phyloP scores from a whole-genome alignment of 2,888 invertebrate genomes.

The Drosophila limbata region DNA sequence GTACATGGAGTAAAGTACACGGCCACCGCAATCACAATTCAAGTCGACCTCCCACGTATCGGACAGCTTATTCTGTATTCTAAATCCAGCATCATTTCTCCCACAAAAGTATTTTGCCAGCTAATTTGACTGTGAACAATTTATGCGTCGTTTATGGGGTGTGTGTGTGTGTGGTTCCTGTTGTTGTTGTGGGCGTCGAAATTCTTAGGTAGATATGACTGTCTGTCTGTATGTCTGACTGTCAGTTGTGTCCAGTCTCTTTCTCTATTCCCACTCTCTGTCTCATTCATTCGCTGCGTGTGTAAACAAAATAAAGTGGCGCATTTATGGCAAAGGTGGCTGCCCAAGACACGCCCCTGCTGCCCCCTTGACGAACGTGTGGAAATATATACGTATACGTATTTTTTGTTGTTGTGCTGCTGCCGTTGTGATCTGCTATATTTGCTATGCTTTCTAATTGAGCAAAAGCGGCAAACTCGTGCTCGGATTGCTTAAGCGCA shows the following conservation, averaged over 20 bases:
- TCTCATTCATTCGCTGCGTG: conserved; percentile 22
- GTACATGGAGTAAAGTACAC: conserved; percentile 17
- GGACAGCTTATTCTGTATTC: conserved; percentile 11
- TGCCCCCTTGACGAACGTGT: conserved; percentile 9
- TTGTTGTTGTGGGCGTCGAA: conserved; percentile 31
- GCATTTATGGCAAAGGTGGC: conserved; percentile 76
- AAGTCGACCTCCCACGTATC: not conserved
- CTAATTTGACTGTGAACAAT: conserved; percentile 74
- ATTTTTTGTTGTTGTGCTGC: conserved; percentile 5
- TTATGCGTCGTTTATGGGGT: conserved; percentile 62
- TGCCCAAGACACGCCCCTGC: conserved; percentile 31
- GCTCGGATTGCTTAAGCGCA: conserved; percentile 66
- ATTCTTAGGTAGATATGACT: conserved; percentile 39
- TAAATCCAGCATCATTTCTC: conserved; percentile 32
- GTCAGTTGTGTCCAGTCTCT: not conserved
- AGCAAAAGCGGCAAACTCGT: conserved; percentile 64
- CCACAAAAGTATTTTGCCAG: conserved; percentile 52
- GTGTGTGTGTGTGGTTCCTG: conserved; percentile 2
- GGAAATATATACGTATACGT: conserved; percentile 9
- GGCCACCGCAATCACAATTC: conserved; percentile 6
- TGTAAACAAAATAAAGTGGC: conserved; percentile 79
- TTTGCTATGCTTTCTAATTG: conserved; percentile 75
- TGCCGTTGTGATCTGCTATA: conserved; percentile 48
- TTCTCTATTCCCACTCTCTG: not conserved
- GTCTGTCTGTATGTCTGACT: conserved; percentile 23